Conservation (phyloP, 2,113 vertebrate genomes). For the Upupa epops region DNA sequence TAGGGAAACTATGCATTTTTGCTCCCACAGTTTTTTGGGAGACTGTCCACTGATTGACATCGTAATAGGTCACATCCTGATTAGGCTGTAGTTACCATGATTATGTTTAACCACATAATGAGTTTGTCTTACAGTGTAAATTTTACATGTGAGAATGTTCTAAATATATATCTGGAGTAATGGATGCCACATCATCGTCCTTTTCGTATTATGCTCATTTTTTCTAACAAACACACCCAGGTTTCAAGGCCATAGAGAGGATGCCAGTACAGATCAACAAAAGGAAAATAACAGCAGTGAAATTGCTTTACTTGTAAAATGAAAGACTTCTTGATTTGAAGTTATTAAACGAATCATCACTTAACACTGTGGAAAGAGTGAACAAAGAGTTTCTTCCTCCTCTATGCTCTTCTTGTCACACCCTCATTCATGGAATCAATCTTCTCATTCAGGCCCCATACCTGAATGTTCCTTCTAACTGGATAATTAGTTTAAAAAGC, state of each 20-base stretch:
- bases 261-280: not conserved
- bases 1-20: not conserved
- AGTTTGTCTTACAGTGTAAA: not conserved
- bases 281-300: not conserved
- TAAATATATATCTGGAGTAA: not conserved
- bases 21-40: not conserved
- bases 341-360: not conserved
- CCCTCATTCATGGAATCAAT: not conserved
- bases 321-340: not conserved
- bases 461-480: conserved; percentile 9
- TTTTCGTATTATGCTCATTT: not conserved
- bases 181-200: not conserved
- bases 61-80: not conserved
- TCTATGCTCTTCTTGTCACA: not conserved
- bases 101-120: not conserved
- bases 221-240: not conserved
- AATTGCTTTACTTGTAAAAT: not conserved
- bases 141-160: not conserved
- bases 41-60: not conserved
- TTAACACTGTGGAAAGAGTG: not conserved
- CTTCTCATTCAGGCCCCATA: not conserved
- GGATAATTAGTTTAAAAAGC: conserved; percentile 43
- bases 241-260: not conserved
- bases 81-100: not conserved
- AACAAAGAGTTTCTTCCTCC: not conserved